A percentile compares a stretch with the other conserved stretches of the same genome.
phyloP scores from a whole-genome alignment of 2,888 invertebrate species.

The Tinea semifulvella region DNA sequence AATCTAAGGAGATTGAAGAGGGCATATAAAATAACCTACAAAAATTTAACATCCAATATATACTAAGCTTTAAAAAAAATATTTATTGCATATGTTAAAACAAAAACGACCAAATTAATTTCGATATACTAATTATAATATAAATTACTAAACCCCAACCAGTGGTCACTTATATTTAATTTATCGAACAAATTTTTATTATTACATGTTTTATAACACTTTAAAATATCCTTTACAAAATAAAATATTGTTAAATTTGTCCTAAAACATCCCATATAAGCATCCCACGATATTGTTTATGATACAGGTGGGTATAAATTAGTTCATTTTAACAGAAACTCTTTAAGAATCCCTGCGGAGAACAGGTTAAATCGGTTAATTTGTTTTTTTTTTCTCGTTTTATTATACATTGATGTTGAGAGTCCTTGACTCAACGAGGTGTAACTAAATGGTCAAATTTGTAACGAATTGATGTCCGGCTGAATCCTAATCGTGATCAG shows the following conservation, averaged over 20 bases:
- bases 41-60: too few relatives aligned
- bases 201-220: not conserved
- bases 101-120: too few relatives aligned
- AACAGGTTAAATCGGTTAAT: slow-evolving; percentile 62
- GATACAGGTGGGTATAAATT: slow-evolving; percentile 58
- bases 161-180: too few relatives aligned
- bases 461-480: slow-evolving; percentile 62
- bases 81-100: too few relatives aligned
- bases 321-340: slow-evolving; percentile 57
- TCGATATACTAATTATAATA: too few relatives aligned
- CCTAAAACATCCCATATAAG: slow-evolving; percentile 33
- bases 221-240: not conserved
- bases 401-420: slow-evolving; percentile 53
- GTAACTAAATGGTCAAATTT: slow-evolving; percentile 61
- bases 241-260: not conserved
- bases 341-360: slow-evolving; percentile 53
- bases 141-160: too few relatives aligned
- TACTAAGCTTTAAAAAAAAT: too few relatives aligned
- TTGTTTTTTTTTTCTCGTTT: slow-evolving; percentile 48
- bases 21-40: too few relatives aligned
- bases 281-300: slow-evolving; percentile 51
- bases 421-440: slow-evolving; percentile 66
- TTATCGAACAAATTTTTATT: too few relatives aligned
- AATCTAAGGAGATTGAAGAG: too few relatives aligned
- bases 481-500: slow-evolving; percentile 37